Base-by-base conservation (phyloP, 2,113 vertebrate species). In the Catharus fuscescens region DNA sequence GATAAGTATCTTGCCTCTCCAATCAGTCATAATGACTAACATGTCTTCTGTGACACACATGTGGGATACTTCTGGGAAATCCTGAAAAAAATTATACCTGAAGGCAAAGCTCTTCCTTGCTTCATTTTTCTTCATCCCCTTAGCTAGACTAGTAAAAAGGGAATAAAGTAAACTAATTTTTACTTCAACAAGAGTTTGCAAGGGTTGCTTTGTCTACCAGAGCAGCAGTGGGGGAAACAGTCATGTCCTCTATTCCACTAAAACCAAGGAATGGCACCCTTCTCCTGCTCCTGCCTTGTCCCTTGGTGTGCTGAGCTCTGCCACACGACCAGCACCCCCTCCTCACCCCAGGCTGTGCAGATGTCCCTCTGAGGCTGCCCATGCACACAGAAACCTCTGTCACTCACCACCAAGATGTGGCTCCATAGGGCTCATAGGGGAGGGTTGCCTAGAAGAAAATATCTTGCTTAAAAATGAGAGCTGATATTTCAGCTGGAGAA, bases 281-380 rank as follows among this genome's bases (percentile, higher is more conserved):
- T 21, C 12, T 71, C 7, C 32, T 72, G 9, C 36, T 65, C 10
- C 64, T 56, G 31, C 76, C 76, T 44, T 20, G 6, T 50, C 6
- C 42, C 23, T 9, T 1, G 9, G 1, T 18, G 26, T 47, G 45
- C 45, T 53, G 42, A 15, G 25, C 42, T 85, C 32, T 71, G 44
- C 29, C 6, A 4, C 15, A 14, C 0, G 0, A 70, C 23, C 4
- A 28, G 15, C 14, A n/a, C 1, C 5, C 12, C 10, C 25, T 45
- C 9, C 14, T 8, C n/a, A 7, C 1, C 47, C 2, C 7, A 26
- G 44, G 29, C 8, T 31, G 19, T 17, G 18, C 44, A 65, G 40
- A 5, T 54, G 8, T 48, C 19, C 10, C 3, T 31, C 34, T 1
- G 2, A 74, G 47, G 34, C 12, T 60, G 40, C 26, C 44, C 36